phyloP scores from a whole-genome alignment of 2,888 invertebrate genomes.

The Brachyptera putata region DNA sequence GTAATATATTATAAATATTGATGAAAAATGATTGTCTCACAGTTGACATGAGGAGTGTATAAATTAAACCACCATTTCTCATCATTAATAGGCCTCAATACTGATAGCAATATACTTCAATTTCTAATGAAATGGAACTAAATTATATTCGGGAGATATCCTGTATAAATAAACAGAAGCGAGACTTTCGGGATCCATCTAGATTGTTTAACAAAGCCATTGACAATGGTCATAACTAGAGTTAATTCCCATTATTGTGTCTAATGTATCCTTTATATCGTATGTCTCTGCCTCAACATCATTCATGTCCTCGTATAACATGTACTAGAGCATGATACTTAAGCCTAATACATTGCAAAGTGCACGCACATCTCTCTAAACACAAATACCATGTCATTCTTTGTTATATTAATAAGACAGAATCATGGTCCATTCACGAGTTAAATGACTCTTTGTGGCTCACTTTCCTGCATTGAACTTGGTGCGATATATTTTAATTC shows the following conservation, averaged over 20 bases:
- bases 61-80: no score
- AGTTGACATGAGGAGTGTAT: no score
- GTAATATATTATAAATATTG: no score
- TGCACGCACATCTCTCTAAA: slow-evolving; percentile 1
- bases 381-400: neutral
- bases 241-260: slow-evolving; percentile 9
- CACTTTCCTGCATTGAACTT: slow-evolving; percentile 2
- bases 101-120: no score
- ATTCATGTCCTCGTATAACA: neutral
- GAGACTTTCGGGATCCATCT: neutral
- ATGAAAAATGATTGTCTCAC: no score
- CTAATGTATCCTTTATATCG: slow-evolving; percentile 6
- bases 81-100: no score
- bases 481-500: slow-evolving; percentile 11
- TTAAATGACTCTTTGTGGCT: slow-evolving; percentile 16
- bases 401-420: neutral
- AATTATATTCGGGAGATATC: neutral
- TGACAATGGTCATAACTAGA: neutral
- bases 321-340: neutral
- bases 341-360: neutral
- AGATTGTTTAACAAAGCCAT: neutral
- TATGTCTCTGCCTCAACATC: no score
- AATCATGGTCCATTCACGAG: slow-evolving; percentile 15
- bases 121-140: no score
- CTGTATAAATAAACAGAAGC: neutral